A percentile compares a stretch with the other conserved stretches of the same genome.
Conservation (phyloP, 2,888 invertebrate genomes). For the Lathronympha strigana region DNA sequence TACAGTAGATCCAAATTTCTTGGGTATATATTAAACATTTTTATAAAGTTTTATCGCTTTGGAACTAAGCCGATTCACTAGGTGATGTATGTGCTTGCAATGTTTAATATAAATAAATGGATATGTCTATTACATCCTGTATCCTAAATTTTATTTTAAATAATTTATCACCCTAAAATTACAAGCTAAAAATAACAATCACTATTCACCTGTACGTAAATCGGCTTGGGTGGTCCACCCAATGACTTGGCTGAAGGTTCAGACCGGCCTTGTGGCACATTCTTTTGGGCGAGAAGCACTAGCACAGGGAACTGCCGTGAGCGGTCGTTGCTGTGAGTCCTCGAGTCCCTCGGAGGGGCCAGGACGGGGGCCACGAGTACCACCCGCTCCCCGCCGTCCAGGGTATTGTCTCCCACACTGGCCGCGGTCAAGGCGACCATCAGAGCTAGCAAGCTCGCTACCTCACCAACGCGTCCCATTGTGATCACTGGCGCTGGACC, state of each 20-base stretch:
- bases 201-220: conserved; percentile 72
- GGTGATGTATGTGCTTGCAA: too few species aligned
- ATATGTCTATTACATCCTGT: background rate
- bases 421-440: conserved; percentile 58
- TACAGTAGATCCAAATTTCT: too few species aligned
- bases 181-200: background rate
- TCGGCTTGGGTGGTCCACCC: conserved; percentile 62
- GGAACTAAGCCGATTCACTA: too few species aligned
- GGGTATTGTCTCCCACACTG: conserved; percentile 65
- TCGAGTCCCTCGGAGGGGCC: conserved; percentile 72
- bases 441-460: conserved; percentile 65
- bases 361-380: conserved; percentile 74
- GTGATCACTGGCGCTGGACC: conserved; percentile 74
- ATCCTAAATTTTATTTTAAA: background rate
- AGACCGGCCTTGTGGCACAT: conserved; percentile 52
- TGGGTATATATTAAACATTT: too few species aligned
- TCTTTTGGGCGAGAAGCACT: conserved; percentile 64
- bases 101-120: background rate
- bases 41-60: too few species aligned
- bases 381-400: conserved; percentile 67
- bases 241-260: conserved; percentile 70
- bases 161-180: background rate
- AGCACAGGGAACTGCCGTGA: conserved; percentile 76
- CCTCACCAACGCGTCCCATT: conserved; percentile 71
- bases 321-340: conserved; percentile 65